Evolutionary conservation across 2,888 invertebrate genomes (phyloP).

Genomic region (Cryptocephalus primarius): DNA sequence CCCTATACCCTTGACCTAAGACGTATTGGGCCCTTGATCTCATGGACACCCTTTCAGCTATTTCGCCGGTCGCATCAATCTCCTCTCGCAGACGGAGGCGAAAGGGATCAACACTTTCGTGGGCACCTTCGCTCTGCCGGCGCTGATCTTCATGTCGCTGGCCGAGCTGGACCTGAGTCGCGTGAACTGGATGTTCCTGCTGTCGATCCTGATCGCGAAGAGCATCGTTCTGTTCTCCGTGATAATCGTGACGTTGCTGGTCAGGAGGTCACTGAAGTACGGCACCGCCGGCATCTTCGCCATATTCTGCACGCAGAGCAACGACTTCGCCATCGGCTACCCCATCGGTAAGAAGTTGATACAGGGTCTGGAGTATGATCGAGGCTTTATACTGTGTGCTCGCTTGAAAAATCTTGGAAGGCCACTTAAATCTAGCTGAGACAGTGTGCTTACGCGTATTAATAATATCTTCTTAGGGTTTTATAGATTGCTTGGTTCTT

Average conservation of each 20-base stretch:
- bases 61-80: constrained; percentile 70
- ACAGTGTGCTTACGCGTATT: background rate
- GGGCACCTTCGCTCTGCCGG: constrained; percentile 85
- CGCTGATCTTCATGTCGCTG: constrained; percentile 81
- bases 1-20: constrained; percentile 22
- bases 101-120: constrained; percentile 89
- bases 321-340: constrained; percentile 94
- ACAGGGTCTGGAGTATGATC: too few species aligned
- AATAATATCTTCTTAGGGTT: background rate
- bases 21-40: too few species aligned
- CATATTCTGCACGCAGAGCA: constrained; percentile 93
- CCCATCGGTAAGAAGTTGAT: constrained; percentile 65
- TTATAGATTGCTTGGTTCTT: constrained; percentile 17
- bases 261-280: constrained; percentile 69
- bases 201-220: constrained; percentile 77
- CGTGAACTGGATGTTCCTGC: constrained; percentile 87
- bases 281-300: constrained; percentile 84
- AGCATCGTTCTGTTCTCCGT: constrained; percentile 74
- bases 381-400: too few species aligned
- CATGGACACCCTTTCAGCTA: constrained; percentile 46
- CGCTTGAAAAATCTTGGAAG: too few species aligned
- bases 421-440: background rate
- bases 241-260: constrained; percentile 62
- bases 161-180: constrained; percentile 71
- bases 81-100: constrained; percentile 72